Evolutionary conservation across 2,113 vertebrate genomes (phyloP).

Genomic region (Paedocypris sp.): DNA sequence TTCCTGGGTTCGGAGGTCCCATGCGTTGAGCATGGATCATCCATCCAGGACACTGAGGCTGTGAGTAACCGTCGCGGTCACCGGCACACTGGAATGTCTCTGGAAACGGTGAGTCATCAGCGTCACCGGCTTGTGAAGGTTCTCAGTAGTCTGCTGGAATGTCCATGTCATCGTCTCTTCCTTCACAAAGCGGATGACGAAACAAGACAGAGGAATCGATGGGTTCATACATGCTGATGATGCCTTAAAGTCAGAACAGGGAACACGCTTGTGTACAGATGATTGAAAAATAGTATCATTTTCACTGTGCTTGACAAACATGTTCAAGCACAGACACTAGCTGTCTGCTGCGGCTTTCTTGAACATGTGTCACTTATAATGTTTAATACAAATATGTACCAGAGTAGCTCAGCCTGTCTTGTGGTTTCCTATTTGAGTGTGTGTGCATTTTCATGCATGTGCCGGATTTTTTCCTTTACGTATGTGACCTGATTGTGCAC

Average conservation of each 20-base stretch:
- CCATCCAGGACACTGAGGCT: constrained; percentile 1
- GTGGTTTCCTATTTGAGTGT: neutral
- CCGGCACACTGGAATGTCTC: neutral
- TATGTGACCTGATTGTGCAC: neutral
- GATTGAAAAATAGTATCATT: too few species aligned
- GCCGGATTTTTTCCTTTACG: neutral
- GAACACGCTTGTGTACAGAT: too few species aligned
- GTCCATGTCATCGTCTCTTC: neutral
- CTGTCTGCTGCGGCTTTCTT: too few species aligned
- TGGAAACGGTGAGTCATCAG: constrained; percentile 31
- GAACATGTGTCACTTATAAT: too few species aligned
- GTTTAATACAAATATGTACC: too few species aligned
- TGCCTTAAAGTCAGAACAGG: neutral
- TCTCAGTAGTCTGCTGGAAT: constrained; percentile 9
- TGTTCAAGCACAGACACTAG: too few species aligned
- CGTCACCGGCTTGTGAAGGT: constrained; percentile 12
- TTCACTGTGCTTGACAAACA: too few species aligned
- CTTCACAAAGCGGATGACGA: neutral
- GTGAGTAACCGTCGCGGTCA: neutral
- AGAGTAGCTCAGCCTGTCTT: too few species aligned
- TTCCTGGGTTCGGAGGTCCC: neutral
- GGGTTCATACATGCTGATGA: neutral
- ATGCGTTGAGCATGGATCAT: neutral
- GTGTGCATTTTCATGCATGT: neutral
- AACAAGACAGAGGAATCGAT: neutral